Base-by-base conservation (phyloP, 2,113 vertebrate genomes). In the Atherinomorus stipes region DNA sequence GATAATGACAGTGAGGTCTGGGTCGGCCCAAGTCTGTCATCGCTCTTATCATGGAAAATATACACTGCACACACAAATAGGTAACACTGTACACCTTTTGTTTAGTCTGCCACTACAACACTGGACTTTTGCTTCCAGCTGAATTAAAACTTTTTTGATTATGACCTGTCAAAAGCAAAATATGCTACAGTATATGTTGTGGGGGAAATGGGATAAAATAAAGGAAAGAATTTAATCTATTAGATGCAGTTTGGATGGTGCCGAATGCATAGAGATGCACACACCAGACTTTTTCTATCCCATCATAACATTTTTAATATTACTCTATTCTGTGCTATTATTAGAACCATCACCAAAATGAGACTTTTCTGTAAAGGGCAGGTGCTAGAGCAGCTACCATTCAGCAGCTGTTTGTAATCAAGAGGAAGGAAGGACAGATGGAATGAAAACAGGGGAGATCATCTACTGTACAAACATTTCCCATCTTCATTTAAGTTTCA, bases 331-430 rank as follows among this genome's bases (percentile, higher is more conserved):
- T 18, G 45, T 6, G 22, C 80, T 90, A 86, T 88, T 85, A 81
- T 81, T 86, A 85, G 78, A 76, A 63, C 15, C 44, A 45, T 11
- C 49, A 80, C 78, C n/a, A 9, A 83, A 77, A 90, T 90, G 84
- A 89, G 71, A 81, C 54, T 50, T 64, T 31, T 22, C 19, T 37
- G 62, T 65, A 50, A 57, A 7, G 62, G 65, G 51, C 21, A 31
- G 50, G 4, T n/a, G 68, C 70, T 69, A 72, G 79, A 63, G 51
- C 26, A 49, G 21, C 49, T 60, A 76, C 18, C 53, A 37, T 71
- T 38, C 74, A 67, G 64, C 91, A 92, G 84, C 91, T 90, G 91
- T 78, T 89, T 82, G 50, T 71, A 49, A 88, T 91, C 58, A 81
- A 53, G 67, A 59, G 37, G 59, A 56, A 65, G 16, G 57, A 64